These are phyloP conservation scores for Rhabdomys pumilio DNA, from an alignment of 2,797 vertebrate species.

Conservation along the genomic window DNA sequence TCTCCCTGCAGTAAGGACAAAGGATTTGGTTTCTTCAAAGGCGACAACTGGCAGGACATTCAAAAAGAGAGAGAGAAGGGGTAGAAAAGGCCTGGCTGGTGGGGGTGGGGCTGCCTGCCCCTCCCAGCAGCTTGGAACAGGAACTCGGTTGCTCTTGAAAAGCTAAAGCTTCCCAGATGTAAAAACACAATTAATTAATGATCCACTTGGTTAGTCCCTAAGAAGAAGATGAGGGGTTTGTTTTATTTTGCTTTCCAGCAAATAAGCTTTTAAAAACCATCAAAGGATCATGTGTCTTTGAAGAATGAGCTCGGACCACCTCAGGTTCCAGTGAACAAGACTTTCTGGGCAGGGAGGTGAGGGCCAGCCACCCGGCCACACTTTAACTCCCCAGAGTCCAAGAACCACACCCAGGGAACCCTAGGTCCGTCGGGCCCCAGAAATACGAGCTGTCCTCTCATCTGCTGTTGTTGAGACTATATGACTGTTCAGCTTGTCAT, in stretches of 20 bases:
- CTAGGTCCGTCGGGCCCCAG: conserved; percentile 7
- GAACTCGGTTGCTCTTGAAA: conserved; percentile 8
- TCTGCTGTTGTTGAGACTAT: neutral
- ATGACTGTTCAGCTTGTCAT: neutral
- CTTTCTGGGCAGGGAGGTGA: neutral
- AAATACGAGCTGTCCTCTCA: neutral
- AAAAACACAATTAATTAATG: conserved; percentile 61
- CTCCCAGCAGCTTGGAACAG: neutral
- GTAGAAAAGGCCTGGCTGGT: neutral
- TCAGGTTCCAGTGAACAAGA: neutral
- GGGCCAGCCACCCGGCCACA: neutral
- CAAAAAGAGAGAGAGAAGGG: neutral
- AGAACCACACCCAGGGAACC: neutral
- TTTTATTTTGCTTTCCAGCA: neutral
- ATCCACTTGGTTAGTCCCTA: conserved; percentile 13
- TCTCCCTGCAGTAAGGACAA: neutral
- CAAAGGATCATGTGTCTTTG: neutral
- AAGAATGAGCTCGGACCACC: neutral
- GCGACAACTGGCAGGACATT: neutral
- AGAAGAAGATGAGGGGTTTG: neutral
- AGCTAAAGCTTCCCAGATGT: conserved; percentile 31
- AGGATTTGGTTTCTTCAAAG: neutral
- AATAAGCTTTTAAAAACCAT: neutral
- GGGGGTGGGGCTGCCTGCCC: neutral
- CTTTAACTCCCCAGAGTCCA: conserved; percentile 64